Conservation (phyloP, 1,140 invertebrate genomes). For the Oncopodura yosiiana region DNA sequence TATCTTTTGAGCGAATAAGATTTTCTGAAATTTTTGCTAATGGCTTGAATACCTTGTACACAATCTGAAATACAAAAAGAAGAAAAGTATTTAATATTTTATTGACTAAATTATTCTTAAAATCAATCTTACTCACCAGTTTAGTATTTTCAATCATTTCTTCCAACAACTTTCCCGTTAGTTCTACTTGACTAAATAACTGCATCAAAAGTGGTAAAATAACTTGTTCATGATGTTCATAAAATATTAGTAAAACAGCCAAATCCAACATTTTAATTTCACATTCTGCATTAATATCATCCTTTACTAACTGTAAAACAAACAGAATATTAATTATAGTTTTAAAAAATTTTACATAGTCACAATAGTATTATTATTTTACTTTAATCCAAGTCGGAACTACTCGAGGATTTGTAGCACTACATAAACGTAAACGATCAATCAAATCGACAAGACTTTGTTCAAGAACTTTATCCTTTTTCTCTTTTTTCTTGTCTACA, state of each 20-base stretch:
- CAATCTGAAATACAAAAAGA: constrained; percentile 6
- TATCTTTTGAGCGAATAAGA: constrained; percentile 7
- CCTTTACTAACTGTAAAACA: constrained; percentile 14
- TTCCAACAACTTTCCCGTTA: constrained; percentile 7
- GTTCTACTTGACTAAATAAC: constrained; percentile 8
- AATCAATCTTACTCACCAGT: constrained; percentile 7
- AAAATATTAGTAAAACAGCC: constrained; percentile 19
- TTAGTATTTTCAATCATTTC: constrained; percentile 12
- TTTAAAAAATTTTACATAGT: neutral
- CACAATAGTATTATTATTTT: neutral
- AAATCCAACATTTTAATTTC: constrained; percentile 20
- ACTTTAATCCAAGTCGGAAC: constrained; percentile 23
- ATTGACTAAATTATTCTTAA: neutral
- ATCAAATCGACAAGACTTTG: neutral
- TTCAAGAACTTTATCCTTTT: neutral
- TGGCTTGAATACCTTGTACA: constrained; percentile 14
- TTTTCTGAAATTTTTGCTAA: constrained; percentile 13
- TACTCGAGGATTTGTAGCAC: constrained; percentile 11
- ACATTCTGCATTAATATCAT: neutral
- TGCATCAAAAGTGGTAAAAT: neutral
- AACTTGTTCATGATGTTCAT: neutral
- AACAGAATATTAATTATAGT: neutral
- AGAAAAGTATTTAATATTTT: neutral
- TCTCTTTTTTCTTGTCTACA: neutral
- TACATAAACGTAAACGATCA: constrained; percentile 12